A percentile compares a stretch with the other conserved stretches of the same genome.
Evolutionary conservation across 1,140 invertebrate species (phyloP).

Genomic region (Drosophila kepulauana): DNA sequence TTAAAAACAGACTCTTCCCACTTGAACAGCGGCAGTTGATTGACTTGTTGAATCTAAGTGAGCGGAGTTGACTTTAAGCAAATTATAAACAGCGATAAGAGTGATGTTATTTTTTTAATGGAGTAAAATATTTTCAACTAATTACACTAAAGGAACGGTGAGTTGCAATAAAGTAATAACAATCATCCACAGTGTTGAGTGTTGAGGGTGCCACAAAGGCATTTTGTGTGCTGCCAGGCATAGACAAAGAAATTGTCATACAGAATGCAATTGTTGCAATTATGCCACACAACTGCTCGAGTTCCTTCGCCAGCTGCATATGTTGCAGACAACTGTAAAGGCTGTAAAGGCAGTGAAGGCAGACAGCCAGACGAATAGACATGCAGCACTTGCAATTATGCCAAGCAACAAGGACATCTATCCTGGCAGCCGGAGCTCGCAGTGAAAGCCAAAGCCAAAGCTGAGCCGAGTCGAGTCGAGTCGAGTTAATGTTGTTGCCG

Average conservation of each 20-base stretch:
- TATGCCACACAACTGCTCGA: constrained; percentile 60
- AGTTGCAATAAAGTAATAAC: constrained; percentile 39
- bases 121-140: neutral
- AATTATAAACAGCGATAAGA: neutral
- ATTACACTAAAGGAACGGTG: neutral
- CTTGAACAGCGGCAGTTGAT: constrained; percentile 30
- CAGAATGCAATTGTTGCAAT: constrained; percentile 72
- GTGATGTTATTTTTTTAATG: neutral
- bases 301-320: constrained; percentile 41
- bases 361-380: constrained; percentile 24
- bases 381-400: constrained; percentile 67
- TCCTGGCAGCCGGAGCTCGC: constrained; percentile 11
- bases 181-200: constrained; percentile 39
- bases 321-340: constrained; percentile 23
- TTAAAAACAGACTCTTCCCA: constrained; percentile 27
- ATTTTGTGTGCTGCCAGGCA: neutral
- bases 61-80: neutral
- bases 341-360: constrained; percentile 6
- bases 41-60: constrained; percentile 48
- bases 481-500: constrained; percentile 58
- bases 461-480: constrained; percentile 25
- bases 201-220: constrained; percentile 32
- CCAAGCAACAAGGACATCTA: constrained; percentile 47
- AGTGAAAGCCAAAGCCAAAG: constrained; percentile 4
- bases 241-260: constrained; percentile 38